Evolutionary conservation across 2,888 invertebrate species (phyloP).

Genomic region (Parnassius mnemosyne): DNA sequence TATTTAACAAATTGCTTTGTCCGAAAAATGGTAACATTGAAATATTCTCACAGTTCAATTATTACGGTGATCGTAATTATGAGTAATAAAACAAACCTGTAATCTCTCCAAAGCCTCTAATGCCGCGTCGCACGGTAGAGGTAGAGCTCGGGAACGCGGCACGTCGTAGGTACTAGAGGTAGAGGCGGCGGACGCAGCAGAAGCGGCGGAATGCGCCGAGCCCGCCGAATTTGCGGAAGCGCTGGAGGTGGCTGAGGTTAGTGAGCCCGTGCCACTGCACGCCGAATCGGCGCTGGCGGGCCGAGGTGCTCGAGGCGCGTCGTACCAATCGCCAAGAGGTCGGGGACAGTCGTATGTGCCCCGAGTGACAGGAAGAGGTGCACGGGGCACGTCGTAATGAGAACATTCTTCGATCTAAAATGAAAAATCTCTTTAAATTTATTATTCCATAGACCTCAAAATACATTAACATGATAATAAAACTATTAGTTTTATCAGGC

Average conservation of each 20-base stretch:
- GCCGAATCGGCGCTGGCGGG: slow-evolving; percentile 80
- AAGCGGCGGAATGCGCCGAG: slow-evolving; percentile 69
- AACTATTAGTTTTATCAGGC: too few relatives aligned
- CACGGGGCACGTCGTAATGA: slow-evolving; percentile 74
- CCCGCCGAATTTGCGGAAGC: slow-evolving; percentile 75
- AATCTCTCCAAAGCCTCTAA: slow-evolving; percentile 72
- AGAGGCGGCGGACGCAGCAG: slow-evolving; percentile 62
- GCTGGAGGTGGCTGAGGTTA: slow-evolving; percentile 74
- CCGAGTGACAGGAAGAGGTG: slow-evolving; percentile 79
- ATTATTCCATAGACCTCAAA: too few relatives aligned
- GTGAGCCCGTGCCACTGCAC: slow-evolving; percentile 75
- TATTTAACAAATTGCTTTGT: too few relatives aligned
- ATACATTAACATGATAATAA: too few relatives aligned
- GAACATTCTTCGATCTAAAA: slow-evolving; percentile 73
- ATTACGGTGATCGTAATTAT: neutral
- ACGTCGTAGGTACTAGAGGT: slow-evolving; percentile 76
- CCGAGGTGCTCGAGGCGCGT: slow-evolving; percentile 71
- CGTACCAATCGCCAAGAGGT: slow-evolving; percentile 69
- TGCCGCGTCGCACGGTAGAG: slow-evolving; percentile 74
- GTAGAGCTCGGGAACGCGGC: slow-evolving; percentile 68
- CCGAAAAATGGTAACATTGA: too few relatives aligned
- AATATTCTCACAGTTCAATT: too few relatives aligned
- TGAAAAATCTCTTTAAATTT: neutral
- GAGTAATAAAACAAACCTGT: slow-evolving; percentile 71
- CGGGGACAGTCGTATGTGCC: slow-evolving; percentile 84